Percentiles rank a stretch among this genome's conserved stretches.
Evolutionary conservation across 2,113 vertebrate genomes (phyloP).

Genomic region (Megaptera novaeangliae): DNA sequence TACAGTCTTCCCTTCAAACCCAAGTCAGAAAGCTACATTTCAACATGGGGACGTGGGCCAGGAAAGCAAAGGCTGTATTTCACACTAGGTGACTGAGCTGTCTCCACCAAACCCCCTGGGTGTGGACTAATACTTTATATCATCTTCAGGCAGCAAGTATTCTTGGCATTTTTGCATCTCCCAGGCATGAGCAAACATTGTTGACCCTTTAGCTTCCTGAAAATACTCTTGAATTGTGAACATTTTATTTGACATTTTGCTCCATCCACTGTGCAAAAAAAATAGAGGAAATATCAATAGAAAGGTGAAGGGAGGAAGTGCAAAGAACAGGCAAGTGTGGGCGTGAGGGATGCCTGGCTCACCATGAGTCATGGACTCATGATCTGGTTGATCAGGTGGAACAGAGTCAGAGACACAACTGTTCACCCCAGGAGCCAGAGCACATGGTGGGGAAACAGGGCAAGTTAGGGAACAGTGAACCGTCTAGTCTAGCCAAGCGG

Average conservation of each 20-base stretch:
- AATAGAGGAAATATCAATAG: background rate
- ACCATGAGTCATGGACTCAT: background rate
- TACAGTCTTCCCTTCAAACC: background rate
- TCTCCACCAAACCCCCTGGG: background rate
- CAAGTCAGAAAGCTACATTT: background rate
- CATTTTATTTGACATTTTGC: background rate
- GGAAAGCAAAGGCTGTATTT: background rate
- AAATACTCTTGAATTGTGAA: background rate
- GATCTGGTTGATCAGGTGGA: no score
- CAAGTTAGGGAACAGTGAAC: background rate
- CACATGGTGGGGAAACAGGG: background rate
- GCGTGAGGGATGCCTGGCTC: background rate
- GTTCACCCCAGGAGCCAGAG: background rate
- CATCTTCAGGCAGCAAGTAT: background rate
- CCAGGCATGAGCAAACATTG: background rate
- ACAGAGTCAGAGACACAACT: no score
- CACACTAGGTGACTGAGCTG: background rate
- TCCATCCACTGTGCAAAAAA: background rate
- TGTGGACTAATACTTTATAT: background rate
- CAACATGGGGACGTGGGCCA: background rate
- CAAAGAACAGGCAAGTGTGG: background rate
- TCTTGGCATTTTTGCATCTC: background rate
- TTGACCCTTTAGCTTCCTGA: background rate
- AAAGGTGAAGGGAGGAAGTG: background rate
- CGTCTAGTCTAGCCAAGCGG: background rate